Evolutionary conservation across 2,113 vertebrate species (phyloP).

Genomic region (Progne subis): DNA sequence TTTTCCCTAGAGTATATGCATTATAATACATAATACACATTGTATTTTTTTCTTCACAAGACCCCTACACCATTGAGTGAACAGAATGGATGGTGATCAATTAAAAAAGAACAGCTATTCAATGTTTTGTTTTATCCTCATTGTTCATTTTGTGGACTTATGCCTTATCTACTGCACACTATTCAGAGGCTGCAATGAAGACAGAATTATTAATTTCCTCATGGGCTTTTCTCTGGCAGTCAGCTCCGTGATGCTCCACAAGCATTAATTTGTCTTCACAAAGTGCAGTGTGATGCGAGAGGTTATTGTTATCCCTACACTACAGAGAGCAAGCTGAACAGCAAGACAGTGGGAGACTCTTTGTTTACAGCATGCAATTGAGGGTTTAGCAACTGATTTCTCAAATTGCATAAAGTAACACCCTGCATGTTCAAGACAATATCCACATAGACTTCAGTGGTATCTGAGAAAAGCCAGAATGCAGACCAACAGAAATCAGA

Average conservation of each 20-base stretch:
- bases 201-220: constrained; percentile 65
- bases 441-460: not conserved
- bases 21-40: not conserved
- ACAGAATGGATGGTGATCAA: constrained; percentile 42
- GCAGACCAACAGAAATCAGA: not conserved
- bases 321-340: constrained; percentile 1
- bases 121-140: constrained; percentile 38
- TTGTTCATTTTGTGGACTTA: constrained; percentile 48
- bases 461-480: not conserved
- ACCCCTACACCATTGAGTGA: not conserved
- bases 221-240: constrained; percentile 26
- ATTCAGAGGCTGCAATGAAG: constrained; percentile 31
- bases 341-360: not conserved
- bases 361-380: not conserved
- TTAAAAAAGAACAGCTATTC: constrained; percentile 44
- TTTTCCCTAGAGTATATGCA: not conserved
- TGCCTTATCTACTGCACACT: constrained; percentile 34
- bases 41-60: not conserved
- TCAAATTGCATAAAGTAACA: not conserved
- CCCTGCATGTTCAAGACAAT: not conserved
- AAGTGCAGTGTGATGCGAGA: not conserved
- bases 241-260: not conserved
- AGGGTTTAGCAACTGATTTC: not conserved
- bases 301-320: not conserved
- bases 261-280: constrained; percentile 44